Evolutionary conservation across 2,113 vertebrate species (phyloP).

Genomic region (Aspiorhynchus laticeps): DNA sequence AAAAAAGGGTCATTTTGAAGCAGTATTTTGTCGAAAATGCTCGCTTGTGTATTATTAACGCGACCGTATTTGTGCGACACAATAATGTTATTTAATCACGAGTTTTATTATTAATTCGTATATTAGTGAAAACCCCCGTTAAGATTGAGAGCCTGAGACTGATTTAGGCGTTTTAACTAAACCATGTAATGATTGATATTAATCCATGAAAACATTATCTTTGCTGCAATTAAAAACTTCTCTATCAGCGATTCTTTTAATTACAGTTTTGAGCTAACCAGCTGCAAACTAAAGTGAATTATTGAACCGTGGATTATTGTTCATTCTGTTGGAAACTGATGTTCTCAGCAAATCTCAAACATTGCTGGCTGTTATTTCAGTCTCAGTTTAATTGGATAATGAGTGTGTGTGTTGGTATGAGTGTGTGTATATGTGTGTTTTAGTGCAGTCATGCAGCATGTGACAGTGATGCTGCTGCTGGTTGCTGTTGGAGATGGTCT

Average conservation of each 20-base stretch:
- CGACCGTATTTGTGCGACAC: neutral
- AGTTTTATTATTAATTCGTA: neutral
- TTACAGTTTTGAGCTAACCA: neutral
- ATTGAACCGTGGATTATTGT: neutral
- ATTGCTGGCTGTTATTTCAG: neutral
- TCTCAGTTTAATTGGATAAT: neutral
- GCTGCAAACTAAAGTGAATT: neutral
- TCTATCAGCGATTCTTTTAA: neutral
- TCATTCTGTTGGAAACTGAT: neutral
- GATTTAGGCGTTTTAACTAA: neutral
- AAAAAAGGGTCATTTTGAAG: neutral
- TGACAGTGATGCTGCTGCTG: conserved; percentile 74
- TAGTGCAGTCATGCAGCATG: conserved; percentile 66
- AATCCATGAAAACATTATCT: neutral
- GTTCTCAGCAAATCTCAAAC: neutral
- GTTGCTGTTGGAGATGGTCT: conserved; percentile 41
- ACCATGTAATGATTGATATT: neutral
- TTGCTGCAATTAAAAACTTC: neutral
- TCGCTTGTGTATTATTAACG: neutral
- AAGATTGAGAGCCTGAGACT: neutral
- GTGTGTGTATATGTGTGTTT: conserved; percentile 31
- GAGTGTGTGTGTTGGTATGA: conserved; percentile 29
- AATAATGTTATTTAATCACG: neutral
- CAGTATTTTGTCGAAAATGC: neutral
- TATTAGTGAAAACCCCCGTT: neutral